phyloP scores from a whole-genome alignment of 2,113 vertebrate species.

The Odocoileus hemionus region DNA sequence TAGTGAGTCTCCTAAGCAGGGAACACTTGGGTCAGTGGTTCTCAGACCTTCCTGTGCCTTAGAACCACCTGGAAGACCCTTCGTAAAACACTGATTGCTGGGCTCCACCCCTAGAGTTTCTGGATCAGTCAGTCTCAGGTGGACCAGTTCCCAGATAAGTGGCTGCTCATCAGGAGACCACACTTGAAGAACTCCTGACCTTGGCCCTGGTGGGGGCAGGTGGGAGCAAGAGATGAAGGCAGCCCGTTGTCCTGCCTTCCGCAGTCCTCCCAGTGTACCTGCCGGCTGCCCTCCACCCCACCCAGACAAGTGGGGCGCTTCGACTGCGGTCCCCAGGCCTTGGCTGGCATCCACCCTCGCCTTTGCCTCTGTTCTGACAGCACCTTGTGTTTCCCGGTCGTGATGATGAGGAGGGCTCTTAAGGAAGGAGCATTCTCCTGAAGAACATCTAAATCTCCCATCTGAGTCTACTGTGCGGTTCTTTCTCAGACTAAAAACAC shows the following conservation, averaged over 20 bases:
- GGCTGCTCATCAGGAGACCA: not conserved
- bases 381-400: not conserved
- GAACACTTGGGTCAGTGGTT: not conserved
- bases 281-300: not conserved
- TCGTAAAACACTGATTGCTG: not conserved
- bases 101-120: not conserved
- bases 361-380: not conserved
- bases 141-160: not conserved
- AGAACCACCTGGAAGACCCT: not conserved
- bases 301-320: not conserved
- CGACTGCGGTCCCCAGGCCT: not conserved
- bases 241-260: not conserved
- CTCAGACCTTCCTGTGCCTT: not conserved
- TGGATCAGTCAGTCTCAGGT: not conserved
- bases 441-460: not conserved
- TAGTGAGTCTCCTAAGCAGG: not conserved
- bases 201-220: not conserved
- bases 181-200: not conserved
- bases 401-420: not conserved
- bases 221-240: not conserved
- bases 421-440: not conserved
- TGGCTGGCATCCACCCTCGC: not conserved
- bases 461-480: not conserved
- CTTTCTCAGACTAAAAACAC: not conserved
- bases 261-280: not conserved